phyloP scores from a whole-genome alignment of 2,888 invertebrate genomes.

The Hemistola chrysoprasaria region DNA sequence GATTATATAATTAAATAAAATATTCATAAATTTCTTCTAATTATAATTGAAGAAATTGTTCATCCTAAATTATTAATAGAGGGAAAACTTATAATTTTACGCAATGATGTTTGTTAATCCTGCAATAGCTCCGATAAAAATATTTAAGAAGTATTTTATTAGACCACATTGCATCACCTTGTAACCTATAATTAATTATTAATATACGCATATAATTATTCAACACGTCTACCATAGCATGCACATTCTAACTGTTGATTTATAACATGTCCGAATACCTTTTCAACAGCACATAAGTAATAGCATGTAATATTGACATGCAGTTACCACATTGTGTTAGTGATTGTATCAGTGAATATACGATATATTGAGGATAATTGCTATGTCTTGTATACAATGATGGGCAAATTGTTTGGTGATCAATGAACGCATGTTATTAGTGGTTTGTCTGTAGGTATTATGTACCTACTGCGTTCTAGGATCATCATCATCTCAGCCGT shows the following conservation, averaged over 20 bases:
- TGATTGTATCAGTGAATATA: conserved; percentile 11
- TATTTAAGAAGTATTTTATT: too few species aligned
- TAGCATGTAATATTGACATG: conserved; percentile 28
- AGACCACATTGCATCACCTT: too few species aligned
- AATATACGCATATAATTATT: conserved; percentile 10
- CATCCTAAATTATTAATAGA: conserved; percentile 85
- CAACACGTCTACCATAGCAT: conserved; percentile 4
- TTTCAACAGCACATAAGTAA: conserved; percentile 24
- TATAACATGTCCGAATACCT: conserved; percentile 19
- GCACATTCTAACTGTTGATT: conserved; percentile 16
- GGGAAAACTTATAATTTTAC: conserved; percentile 83
- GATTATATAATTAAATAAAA: conserved; percentile 71
- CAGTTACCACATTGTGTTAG: conserved; percentile 30
- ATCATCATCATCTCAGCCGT: too few species aligned
- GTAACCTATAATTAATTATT: neutral
- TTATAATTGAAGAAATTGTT: conserved; percentile 70
- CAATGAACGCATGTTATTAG: neutral
- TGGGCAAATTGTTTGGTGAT: conserved; percentile 17
- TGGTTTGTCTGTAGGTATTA: too few species aligned
- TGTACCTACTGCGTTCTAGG: too few species aligned
- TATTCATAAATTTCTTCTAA: conserved; percentile 70
- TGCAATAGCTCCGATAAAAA: conserved; percentile 73
- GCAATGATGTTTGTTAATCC: conserved; percentile 80
- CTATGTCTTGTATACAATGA: conserved; percentile 18
- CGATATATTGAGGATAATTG: conserved; percentile 13